Evolutionary conservation across 2,888 invertebrate genomes (phyloP).

Genomic region (Athripsodes cinereus): DNA sequence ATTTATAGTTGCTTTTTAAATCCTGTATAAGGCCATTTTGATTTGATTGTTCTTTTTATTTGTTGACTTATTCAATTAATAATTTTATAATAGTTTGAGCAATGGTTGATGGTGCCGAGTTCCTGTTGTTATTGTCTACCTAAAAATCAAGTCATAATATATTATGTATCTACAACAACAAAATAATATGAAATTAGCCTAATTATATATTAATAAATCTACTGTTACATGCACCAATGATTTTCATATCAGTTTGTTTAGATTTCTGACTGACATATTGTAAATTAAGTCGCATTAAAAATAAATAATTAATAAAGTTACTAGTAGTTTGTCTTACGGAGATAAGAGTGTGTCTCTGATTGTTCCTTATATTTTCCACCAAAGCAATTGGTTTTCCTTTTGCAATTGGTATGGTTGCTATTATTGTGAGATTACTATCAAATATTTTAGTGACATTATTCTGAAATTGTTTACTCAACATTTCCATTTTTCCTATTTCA

Average conservation of each 20-base stretch:
- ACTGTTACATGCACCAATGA: neutral
- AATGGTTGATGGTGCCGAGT: constrained; percentile 10
- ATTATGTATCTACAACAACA: neutral
- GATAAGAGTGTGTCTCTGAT: constrained; percentile 36
- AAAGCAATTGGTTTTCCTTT: constrained; percentile 45
- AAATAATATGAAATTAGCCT: neutral
- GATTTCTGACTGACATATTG: no score
- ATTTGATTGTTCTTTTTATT: no score
- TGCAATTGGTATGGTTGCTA: constrained; percentile 59
- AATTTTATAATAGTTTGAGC: constrained; percentile 7
- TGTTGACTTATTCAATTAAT: no score
- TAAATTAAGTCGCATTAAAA: neutral
- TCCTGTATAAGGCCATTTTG: no score
- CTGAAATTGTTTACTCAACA: constrained; percentile 59
- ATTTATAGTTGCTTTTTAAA: no score
- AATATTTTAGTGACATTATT: constrained; percentile 43
- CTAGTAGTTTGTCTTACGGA: no score
- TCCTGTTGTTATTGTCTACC: constrained; percentile 16
- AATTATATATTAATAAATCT: neutral
- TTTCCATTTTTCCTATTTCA: constrained; percentile 79
- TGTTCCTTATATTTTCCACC: constrained; percentile 50
- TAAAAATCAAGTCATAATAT: constrained; percentile 9
- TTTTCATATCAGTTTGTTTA: no score
- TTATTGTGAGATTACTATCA: constrained; percentile 38
- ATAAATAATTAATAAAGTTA: constrained; percentile 3